Base-by-base conservation (phyloP, 2,888 invertebrate genomes). In the Hydropsyche betteni region DNA sequence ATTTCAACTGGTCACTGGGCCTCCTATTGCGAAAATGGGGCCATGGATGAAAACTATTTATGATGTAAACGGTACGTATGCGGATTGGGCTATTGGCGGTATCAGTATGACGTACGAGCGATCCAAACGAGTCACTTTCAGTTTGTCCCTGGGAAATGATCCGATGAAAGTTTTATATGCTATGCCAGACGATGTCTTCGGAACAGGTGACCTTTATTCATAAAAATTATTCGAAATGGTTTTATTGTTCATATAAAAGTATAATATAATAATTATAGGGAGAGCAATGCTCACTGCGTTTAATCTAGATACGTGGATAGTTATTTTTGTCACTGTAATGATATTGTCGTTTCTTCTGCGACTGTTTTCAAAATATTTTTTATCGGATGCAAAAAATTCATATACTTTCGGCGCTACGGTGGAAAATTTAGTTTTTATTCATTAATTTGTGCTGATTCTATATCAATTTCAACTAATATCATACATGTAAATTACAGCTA, bases 51-150 rank as follows among this genome's bases (percentile, higher is more conserved):
- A 77, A 75, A 75, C 76, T 55, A 53, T 79, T 33, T 10, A 38
- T 8, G 75, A 77, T 36, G 75, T 79, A 5, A 75, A 76, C 61
- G 50, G 16, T 14, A 50, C 61, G 7, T 68, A 69, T 38, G 69
- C 69, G n/a, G 77, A 79, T 68, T 79, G 77, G 76, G 77, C 74
- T 55, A 76, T 79, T 10, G 79, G 76, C 0, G 69, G 75, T 38
- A 77, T 79, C 12, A 61, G 76, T 0, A 52, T 79, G 14, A 74
- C 79, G n/a, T 69, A 76, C 51, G 58, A 55, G 4, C 70, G 79
- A 72, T 36, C 24, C 4, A 74, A 75, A 14, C 75, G 38, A 12
- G 75, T 79, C 8, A 64, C 58, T 38, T 77, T 70, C 50, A 70
- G 75, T 24, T 44, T 53, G 12, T 34, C 50, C 6, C 75, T 79